These are phyloP conservation scores for Brotula barbata DNA, from an alignment of 2,797 vertebrate genomes.

Conservation along the genomic window DNA sequence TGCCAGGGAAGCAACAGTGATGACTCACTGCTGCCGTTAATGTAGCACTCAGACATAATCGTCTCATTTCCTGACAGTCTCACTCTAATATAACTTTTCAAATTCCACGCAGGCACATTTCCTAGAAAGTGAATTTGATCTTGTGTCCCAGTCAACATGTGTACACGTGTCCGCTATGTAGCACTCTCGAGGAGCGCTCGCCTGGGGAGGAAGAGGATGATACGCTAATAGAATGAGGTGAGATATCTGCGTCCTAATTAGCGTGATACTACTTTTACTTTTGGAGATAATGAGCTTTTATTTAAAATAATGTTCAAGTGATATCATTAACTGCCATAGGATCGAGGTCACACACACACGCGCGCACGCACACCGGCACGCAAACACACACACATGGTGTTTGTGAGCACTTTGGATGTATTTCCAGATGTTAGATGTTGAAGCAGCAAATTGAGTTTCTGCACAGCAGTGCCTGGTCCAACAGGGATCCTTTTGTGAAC, in stretches of 20 bases:
- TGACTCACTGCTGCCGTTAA: constrained; percentile 37
- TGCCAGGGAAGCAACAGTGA: not conserved
- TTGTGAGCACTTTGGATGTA: too few relatives aligned
- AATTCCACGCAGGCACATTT: not conserved
- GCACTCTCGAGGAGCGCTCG: constrained; percentile 4
- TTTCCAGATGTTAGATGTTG: too few relatives aligned
- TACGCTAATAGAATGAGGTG: constrained; percentile 35
- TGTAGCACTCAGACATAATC: constrained; percentile 4
- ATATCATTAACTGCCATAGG: constrained; percentile 28
- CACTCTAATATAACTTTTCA: constrained; percentile 17
- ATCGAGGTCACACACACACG: constrained; percentile 1
- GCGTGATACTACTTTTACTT: constrained; percentile 54
- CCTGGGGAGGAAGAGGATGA: constrained; percentile 7
- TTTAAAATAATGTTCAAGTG: constrained; percentile 48
- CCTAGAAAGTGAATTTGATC: not conserved
- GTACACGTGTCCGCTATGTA: not conserved
- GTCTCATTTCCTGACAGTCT: not conserved
- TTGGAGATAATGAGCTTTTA: constrained; percentile 57
- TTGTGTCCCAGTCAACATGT: not conserved
- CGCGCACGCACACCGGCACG: constrained; percentile 14
- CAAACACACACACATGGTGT: constrained; percentile 2
- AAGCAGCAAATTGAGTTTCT: too few relatives aligned
- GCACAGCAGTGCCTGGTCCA: too few relatives aligned
- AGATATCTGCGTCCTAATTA: constrained; percentile 52
- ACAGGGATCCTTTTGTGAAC: too few relatives aligned